Base-by-base conservation (phyloP, 2,113 vertebrate genomes). In the Apodemus sylvaticus region DNA sequence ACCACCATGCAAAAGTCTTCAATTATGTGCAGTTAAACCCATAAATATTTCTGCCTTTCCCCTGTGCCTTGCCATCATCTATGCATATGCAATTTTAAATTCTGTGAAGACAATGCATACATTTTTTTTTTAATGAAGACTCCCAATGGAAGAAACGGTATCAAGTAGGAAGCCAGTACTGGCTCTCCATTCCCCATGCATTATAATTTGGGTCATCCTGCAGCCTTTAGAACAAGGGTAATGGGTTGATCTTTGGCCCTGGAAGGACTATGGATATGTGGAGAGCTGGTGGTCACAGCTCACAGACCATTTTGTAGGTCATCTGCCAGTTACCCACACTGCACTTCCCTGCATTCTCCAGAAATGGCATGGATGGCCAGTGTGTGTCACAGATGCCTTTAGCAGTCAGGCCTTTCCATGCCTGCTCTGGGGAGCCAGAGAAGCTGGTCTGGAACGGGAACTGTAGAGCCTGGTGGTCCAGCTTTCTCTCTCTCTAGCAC, bases 281-380 rank as follows among this genome's bases (percentile, higher is more conserved):
- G 0, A 19, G 8, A 51, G 42, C 55, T 34, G 7, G 4, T 3
- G 4, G 13, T 2, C 1, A 0, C 24, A 58, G 55, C 53, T 85
- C 53, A 31, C 39, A 1, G 26, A 12, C 6, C 10, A n/a, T 10
- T 51, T 64, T 3, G 0, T 14, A 6, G 14, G 3, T 31, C 17
- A 1, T 20, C 31, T 24, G 60, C 9, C 90, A 7, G 5, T 53
- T 36, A 9, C 36, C 60, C 39, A 5, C 3, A 1, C 11, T 29
- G 22, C 24, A 0, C 77, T 19, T 85, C 29, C 74, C 76, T 45
- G 20, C 19, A 36, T n/a, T n/a, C n/a, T n/a, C n/a, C n/a, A 29
- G 34, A n/a, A 36, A 3, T 11, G 45, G 81, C 53, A 4, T 8
- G 60, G 24, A 4, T 10, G 53, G 31, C 7, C 60, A 45, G 31